Evolutionary conservation across 2,797 vertebrate genomes (phyloP).

Genomic region (Pseudochromis fuscus): DNA sequence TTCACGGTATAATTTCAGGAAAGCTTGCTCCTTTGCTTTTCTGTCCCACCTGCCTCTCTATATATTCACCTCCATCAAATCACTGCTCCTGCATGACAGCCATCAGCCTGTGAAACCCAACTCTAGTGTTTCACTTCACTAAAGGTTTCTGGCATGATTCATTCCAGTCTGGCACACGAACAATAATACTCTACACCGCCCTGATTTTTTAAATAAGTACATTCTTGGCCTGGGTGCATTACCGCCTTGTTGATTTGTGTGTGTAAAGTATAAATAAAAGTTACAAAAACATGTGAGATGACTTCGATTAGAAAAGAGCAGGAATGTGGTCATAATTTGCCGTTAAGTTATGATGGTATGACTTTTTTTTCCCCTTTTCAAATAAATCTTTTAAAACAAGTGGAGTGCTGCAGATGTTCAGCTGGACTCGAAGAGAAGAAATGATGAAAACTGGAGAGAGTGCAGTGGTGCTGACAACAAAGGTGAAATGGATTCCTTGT

Average conservation of each 20-base stretch:
- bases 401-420: constrained; percentile 63
- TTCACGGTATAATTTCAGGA: no score
- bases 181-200: constrained; percentile 32
- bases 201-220: constrained; percentile 24
- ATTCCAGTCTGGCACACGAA: constrained; percentile 42
- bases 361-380: constrained; percentile 28
- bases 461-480: constrained; percentile 48
- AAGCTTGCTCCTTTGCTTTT: constrained; percentile 1
- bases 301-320: constrained; percentile 15
- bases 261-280: constrained; percentile 19
- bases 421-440: constrained; percentile 36
- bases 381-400: constrained; percentile 59
- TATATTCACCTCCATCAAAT: constrained; percentile 30
- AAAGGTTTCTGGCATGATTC: constrained; percentile 34
- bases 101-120: constrained; percentile 46
- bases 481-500: constrained; percentile 68
- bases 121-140: constrained; percentile 34
- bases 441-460: constrained; percentile 37
- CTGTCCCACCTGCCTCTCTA: constrained; percentile 6
- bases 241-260: constrained; percentile 32
- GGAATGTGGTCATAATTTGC: constrained; percentile 38
- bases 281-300: constrained; percentile 18
- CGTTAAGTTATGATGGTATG: constrained; percentile 34
- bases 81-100: constrained; percentile 11
- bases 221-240: constrained; percentile 39